Base-by-base conservation (phyloP, 2,797 vertebrate species). In the Iguana delicatissima region DNA sequence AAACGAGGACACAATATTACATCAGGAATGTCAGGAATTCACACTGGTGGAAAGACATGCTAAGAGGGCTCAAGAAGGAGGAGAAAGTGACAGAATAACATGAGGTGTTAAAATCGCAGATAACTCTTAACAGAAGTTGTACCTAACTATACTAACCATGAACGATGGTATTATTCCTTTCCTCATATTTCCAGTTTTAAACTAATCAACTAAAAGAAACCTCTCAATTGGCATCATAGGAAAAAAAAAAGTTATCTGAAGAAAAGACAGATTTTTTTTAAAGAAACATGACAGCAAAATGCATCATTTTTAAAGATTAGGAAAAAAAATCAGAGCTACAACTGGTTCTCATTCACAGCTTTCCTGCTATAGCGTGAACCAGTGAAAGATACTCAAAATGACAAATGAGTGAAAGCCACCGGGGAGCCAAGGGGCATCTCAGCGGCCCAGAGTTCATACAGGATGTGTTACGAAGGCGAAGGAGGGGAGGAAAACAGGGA, bases 21-120 rank as follows among this genome's bases (percentile, higher is more conserved):
- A 69, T 57, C n/a, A n/a, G 57, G 77, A 86, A 89, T 77, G 69
- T 14, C 12, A 90, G 50, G 59, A 90, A 90, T 84, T 64, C 81
- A 72, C 72, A 86, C 12, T 76, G 50, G 57, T 64, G 42, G 26
- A 7, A 81, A 42, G 6, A 29, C 10, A 80, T 35, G 85, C n/a
- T 81, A 38, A 46, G 38, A 77, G 50, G 24, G 52, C 57, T 50
- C 13, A 67, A 67, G 55, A 64, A 35, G 32, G 84, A 87, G 29
- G 12, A 67, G 35, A 77, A 79, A 76, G 0, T 62, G 38, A 32
- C 6, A 76, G 7, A 76, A 89, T 18, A 42, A 32, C 50, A 77
- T 38, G 42, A 64, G 42, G 57, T 59, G 29, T 74, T 73, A 83
- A 59, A 74, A 64, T 82, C 42, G 14, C 85, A 67, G 32, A 42